Percentiles rank a stretch among this genome's conserved stretches.
Conservation (phyloP, 2,113 vertebrate genomes). For the Apus apus region DNA sequence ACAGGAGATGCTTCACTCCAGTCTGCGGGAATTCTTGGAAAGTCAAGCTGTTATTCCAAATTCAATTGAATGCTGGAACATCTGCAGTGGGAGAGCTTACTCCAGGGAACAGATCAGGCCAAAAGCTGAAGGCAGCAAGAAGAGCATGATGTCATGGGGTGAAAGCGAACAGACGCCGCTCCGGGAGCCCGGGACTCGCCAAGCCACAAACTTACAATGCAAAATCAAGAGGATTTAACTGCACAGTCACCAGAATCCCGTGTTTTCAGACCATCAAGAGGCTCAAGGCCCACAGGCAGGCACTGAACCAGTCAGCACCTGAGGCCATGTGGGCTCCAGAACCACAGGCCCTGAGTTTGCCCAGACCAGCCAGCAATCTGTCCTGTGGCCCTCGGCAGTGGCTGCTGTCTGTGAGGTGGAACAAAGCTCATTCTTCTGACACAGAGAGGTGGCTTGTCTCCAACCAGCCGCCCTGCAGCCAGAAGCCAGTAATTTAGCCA, state of each 20-base stretch:
- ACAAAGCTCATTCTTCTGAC: background rate
- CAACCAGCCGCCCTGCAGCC: background rate
- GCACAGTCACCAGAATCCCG: no score
- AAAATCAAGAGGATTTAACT: background rate
- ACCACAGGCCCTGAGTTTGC: rapidly evolving
- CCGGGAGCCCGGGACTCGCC: no score
- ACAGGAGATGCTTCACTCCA: rapidly evolving
- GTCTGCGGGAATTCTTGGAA: background rate
- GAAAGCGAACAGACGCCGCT: background rate
- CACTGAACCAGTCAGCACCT: no score
- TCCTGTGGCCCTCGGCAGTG: background rate
- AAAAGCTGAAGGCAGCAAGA: background rate
- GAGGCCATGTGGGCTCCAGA: background rate
- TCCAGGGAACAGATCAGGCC: background rate
- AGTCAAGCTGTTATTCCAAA: background rate
- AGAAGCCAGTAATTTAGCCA: background rate
- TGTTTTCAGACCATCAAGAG: background rate
- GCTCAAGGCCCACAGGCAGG: background rate
- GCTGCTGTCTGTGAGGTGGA: background rate
- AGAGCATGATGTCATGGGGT: rapidly evolving
- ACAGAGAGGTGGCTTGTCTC: rapidly evolving
- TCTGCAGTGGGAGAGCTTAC: background rate
- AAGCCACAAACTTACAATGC: background rate
- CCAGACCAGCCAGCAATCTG: rapidly evolving
- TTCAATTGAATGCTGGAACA: no score